phyloP scores from a whole-genome alignment of 2,888 invertebrate species.

The Falcaria lacertinaria region DNA sequence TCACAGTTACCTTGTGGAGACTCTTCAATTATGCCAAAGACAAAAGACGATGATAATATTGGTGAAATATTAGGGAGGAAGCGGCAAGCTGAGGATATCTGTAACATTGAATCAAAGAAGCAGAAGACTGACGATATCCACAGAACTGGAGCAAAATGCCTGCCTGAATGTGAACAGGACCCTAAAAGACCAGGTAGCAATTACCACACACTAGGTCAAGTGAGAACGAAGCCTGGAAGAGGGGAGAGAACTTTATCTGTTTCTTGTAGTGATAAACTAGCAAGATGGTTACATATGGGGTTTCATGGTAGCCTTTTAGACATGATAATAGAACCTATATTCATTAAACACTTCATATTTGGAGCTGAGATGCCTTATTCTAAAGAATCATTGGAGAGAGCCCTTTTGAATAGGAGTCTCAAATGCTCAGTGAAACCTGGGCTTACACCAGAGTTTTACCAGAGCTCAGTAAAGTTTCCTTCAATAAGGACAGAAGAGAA shows the following conservation, averaged over 20 bases:
- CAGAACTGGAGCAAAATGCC: conserved; percentile 95
- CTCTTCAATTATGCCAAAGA: conserved; percentile 89
- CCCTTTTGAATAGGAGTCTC: conserved; percentile 58
- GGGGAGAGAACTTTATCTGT: conserved; percentile 93
- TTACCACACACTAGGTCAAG: conserved; percentile 85
- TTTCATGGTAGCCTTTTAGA: conserved; percentile 90
- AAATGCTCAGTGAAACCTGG: conserved; percentile 14
- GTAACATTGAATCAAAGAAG: conserved; percentile 34
- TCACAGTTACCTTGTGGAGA: conserved; percentile 96
- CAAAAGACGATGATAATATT: conserved; percentile 31
- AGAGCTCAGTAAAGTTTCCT: conserved; percentile 40
- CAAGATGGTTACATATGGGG: conserved; percentile 92
- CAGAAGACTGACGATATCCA: conserved; percentile 63
- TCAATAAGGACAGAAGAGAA: conserved; percentile 31
- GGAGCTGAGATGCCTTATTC: conserved; percentile 84
- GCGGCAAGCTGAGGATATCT: conserved; percentile 29
- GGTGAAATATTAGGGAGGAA: conserved; percentile 49
- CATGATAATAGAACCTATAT: conserved; percentile 82
- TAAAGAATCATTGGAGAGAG: conserved; percentile 77
- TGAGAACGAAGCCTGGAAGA: conserved; percentile 94
- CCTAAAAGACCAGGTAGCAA: conserved; percentile 70
- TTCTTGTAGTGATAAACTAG: conserved; percentile 96
- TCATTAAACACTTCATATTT: conserved; percentile 84
- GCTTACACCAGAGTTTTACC: conserved; percentile 39
- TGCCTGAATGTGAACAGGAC: conserved; percentile 78